phyloP scores from a whole-genome alignment of 2,113 vertebrate species.

The Hippocampus barbouri region DNA sequence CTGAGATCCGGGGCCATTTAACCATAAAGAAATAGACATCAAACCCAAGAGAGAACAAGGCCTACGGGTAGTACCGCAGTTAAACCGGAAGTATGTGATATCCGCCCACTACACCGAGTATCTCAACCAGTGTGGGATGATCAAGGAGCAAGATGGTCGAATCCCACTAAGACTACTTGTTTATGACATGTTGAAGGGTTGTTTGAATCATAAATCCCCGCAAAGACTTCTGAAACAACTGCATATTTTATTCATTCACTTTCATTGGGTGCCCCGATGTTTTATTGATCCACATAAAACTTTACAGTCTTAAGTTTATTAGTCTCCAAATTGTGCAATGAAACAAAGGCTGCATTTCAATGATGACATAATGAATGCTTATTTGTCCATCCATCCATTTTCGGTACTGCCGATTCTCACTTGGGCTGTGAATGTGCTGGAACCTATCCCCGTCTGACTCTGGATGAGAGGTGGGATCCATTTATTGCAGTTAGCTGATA shows the following conservation, averaged over 20 bases:
- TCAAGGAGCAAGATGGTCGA: slow-evolving; percentile 11
- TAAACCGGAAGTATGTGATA: slow-evolving; percentile 54
- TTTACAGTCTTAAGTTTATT: neutral
- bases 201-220: too few relatives aligned
- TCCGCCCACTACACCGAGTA: slow-evolving; percentile 43
- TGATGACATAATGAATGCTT: too few relatives aligned
- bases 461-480: neutral
- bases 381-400: neutral
- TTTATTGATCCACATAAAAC: neutral
- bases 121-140: slow-evolving; percentile 48
- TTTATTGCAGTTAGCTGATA: too few relatives aligned
- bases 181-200: too few relatives aligned
- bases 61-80: slow-evolving; percentile 38
- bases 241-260: too few relatives aligned
- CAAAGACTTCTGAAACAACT: too few relatives aligned
- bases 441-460: neutral
- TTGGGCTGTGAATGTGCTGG: neutral
- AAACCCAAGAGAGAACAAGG: slow-evolving; percentile 47
- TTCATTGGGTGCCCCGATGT: neutral
- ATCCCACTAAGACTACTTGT: too few relatives aligned
- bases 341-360: too few relatives aligned
- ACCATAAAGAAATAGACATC: slow-evolving; percentile 41
- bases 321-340: neutral
- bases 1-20: slow-evolving; percentile 26
- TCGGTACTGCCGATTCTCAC: neutral